Percentiles rank a stretch among this genome's conserved stretches.
Evolutionary conservation across 37 sponge, comb jelly and placozoan species (phyloP).

Genomic region (Geodia barretti): DNA sequence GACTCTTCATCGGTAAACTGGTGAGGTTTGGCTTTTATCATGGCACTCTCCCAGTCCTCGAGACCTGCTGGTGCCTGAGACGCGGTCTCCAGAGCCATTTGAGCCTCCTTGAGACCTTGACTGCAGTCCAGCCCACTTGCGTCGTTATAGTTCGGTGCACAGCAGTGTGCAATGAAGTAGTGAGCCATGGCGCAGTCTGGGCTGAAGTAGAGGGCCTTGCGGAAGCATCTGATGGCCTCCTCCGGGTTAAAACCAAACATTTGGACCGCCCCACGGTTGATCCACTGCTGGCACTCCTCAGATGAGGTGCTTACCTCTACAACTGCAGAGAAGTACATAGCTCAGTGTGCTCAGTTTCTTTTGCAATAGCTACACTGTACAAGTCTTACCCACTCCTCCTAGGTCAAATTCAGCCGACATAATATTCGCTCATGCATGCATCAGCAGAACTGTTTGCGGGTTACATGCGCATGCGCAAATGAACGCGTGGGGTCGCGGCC

Average conservation of each 20-base stretch:
- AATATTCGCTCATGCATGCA: no score
- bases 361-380: no score
- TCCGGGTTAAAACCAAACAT: slow-evolving; percentile 61
- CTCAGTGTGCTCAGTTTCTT: no score
- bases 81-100: slow-evolving; percentile 26
- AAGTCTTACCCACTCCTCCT: slow-evolving; percentile 25
- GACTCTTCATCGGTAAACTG: slow-evolving; percentile 28
- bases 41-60: slow-evolving; percentile 51
- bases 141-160: slow-evolving; percentile 71
- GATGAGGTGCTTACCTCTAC: slow-evolving; percentile 48
- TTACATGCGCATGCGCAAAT: no score
- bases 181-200: slow-evolving; percentile 58
- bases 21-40: slow-evolving; percentile 54
- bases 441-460: no score
- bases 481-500: no score
- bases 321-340: not conserved
- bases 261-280: slow-evolving; percentile 32
- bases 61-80: not conserved
- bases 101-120: slow-evolving; percentile 39
- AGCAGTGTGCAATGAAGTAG: slow-evolving; percentile 64
- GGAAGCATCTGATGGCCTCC: slow-evolving; percentile 58
- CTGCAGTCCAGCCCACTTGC: slow-evolving; percentile 44
- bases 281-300: slow-evolving; percentile 46
- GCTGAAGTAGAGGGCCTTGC: slow-evolving; percentile 35
- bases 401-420: slow-evolving; percentile 4